phyloP scores from a whole-genome alignment of 2,888 invertebrate genomes.

The Lochmaea crataegi region DNA sequence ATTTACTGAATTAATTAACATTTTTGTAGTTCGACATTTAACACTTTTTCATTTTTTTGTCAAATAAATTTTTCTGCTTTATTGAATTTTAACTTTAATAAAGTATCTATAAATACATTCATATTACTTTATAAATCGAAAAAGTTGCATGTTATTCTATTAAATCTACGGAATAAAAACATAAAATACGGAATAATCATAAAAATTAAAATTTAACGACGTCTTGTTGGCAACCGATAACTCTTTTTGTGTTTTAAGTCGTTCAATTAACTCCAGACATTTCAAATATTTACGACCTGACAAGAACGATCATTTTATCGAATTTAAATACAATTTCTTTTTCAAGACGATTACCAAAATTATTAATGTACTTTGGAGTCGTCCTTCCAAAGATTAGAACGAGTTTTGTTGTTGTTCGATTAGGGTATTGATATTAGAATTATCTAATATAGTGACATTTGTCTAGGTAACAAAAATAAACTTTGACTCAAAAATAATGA shows the following conservation, averaged over 20 bases:
- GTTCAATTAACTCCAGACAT: conserved; percentile 31
- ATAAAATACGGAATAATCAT: background rate
- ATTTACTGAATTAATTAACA: no score
- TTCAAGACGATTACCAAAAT: conserved; percentile 33
- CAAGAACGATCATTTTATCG: conserved; percentile 33
- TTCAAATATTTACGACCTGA: conserved; percentile 37
- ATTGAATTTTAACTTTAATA: no score
- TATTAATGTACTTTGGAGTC: conserved; percentile 38
- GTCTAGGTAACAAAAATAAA: conserved; percentile 3
- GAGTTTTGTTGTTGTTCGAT: conserved; percentile 36
- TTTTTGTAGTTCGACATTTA: no score
- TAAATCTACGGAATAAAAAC: background rate
- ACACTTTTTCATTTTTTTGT: no score
- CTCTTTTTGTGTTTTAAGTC: conserved; percentile 29
- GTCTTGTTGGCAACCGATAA: conserved; percentile 24
- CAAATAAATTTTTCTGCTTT: no score
- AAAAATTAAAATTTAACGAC: conserved; percentile 30
- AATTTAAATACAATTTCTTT: conserved; percentile 31
- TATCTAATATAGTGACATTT: conserved; percentile 23
- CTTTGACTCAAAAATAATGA: conserved; percentile 22
- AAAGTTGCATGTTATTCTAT: no score
- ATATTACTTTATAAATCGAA: no score
- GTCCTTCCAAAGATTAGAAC: conserved; percentile 41
- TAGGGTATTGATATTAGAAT: conserved; percentile 15
- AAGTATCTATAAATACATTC: no score